phyloP scores from a whole-genome alignment of 2,113 vertebrate genomes.

The Onychostruthus taczanowskii region DNA sequence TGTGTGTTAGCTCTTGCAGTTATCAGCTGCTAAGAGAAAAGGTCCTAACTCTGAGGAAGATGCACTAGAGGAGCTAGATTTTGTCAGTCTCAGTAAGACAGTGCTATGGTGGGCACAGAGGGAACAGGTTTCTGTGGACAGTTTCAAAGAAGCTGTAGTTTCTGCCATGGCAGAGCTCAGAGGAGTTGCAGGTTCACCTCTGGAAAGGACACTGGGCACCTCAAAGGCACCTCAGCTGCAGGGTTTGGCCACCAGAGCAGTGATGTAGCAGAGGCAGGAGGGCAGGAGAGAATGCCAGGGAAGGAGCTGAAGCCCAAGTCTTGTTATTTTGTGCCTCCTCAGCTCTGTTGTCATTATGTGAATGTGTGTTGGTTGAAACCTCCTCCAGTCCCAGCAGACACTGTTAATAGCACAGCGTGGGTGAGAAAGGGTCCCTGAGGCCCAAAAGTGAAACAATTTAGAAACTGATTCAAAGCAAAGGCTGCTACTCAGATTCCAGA shows the following conservation, averaged over 20 bases:
- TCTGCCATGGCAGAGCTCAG: neutral
- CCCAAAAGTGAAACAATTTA: neutral
- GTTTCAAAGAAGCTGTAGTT: neutral
- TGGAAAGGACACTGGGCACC: neutral
- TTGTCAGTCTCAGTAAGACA: neutral
- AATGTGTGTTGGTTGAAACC: neutral
- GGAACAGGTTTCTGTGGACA: neutral
- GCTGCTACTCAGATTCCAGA: neutral
- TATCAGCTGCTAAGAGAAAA: neutral
- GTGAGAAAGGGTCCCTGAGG: neutral
- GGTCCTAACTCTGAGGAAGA: accelerated
- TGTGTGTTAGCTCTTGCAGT: neutral
- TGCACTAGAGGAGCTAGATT: neutral
- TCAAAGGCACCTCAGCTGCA: neutral
- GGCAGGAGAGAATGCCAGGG: neutral
- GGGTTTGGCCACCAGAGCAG: neutral
- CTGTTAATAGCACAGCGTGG: neutral
- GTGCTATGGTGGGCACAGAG: neutral
- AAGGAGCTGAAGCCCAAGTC: neutral
- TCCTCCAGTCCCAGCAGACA: neutral
- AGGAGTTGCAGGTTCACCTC: accelerated
- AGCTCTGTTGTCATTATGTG: neutral
- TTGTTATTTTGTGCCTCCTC: neutral
- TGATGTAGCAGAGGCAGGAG: neutral
- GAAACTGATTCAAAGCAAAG: neutral